These are phyloP conservation scores for Liolophura sinensis DNA, from an alignment of 1,140 invertebrate species.

Conservation along the genomic window DNA sequence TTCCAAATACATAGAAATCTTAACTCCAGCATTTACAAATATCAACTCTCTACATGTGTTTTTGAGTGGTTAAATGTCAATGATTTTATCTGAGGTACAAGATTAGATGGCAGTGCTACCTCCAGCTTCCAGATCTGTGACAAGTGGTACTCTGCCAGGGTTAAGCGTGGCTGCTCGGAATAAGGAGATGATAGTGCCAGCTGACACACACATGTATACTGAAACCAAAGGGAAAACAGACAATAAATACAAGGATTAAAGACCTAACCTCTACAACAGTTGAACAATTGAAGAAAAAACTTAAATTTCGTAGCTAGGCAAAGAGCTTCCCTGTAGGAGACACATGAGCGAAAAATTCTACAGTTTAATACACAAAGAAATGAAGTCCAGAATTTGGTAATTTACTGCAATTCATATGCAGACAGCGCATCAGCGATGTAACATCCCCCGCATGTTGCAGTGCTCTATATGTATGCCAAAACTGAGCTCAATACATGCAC, in stretches of 20 bases:
- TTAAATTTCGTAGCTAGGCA: background rate
- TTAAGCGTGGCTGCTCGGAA: constrained; percentile 40
- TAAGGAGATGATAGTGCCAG: constrained; percentile 37
- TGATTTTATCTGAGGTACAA: constrained; percentile 4
- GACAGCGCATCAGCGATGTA: no score
- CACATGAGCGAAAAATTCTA: background rate
- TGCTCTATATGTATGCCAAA: no score
- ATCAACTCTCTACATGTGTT: background rate
- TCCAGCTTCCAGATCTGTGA: constrained; percentile 11
- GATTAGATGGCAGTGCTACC: constrained; percentile 8
- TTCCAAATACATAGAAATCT: no score
- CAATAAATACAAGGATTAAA: constrained; percentile 2
- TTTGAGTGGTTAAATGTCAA: background rate
- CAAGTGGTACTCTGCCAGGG: constrained; percentile 40
- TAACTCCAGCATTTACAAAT: background rate
- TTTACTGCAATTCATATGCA: no score
- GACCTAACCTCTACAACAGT: background rate
- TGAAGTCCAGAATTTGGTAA: background rate
- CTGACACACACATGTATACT: constrained; percentile 32
- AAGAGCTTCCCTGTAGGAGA: no score
- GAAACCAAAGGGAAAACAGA: constrained; percentile 19
- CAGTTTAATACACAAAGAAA: background rate
- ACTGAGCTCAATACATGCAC: no score
- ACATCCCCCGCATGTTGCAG: no score
- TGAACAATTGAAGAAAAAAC: constrained; percentile 4